Base-by-base conservation (phyloP, 2,888 invertebrate species). In the Drosophila stalkeri region DNA sequence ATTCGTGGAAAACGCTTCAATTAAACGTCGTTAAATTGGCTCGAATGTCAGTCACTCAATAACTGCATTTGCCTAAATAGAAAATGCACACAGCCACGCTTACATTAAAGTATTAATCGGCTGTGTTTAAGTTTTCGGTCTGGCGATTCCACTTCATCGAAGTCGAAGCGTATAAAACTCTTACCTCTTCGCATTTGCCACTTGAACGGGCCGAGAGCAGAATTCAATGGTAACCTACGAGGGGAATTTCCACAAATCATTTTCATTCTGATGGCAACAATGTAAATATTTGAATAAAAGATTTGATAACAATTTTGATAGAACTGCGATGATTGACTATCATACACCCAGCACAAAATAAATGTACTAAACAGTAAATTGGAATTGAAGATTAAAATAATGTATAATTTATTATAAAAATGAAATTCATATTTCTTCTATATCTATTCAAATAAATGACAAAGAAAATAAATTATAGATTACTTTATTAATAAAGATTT, bases 141-240 rank as follows among this genome's bases (percentile, higher is more conserved):
- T 80, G 77, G 60, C 64, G 49, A 31, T 44, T 72, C 71, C 75
- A 74, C 71, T 82, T 74, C 64, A 62, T 55, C 71, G 7, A 66
- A 86, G 78, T 86, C 66, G 61, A 72, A 78, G 77, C 73, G 76
- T 76, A 80, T 81, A 73, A 77, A 81, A 54, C 8, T 69, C 52
- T 56, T 59, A 66, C 55, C 61, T 72, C 71, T 39, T 8, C n/a
- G 66, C 49, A 46, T 33, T 49, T 41, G 23, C 23, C 64, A 39
- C 59, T 59, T 7, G 33, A 55, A 43, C 7, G 35, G 18, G 4
- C 8, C 14, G 11, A 1, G 16, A n/a, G n/a, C 16, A 2, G 27
- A 31, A 18, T 14, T 16, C 3, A 14, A 33, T 43, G 44, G 12
- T 11, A 16, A 43, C 12, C 11, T 2, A 5, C 7, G 5, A 8